Percentiles rank a stretch among this genome's conserved stretches.
Evolutionary conservation across 2,888 invertebrate species (phyloP).

Genomic region (Sesia apiformis): DNA sequence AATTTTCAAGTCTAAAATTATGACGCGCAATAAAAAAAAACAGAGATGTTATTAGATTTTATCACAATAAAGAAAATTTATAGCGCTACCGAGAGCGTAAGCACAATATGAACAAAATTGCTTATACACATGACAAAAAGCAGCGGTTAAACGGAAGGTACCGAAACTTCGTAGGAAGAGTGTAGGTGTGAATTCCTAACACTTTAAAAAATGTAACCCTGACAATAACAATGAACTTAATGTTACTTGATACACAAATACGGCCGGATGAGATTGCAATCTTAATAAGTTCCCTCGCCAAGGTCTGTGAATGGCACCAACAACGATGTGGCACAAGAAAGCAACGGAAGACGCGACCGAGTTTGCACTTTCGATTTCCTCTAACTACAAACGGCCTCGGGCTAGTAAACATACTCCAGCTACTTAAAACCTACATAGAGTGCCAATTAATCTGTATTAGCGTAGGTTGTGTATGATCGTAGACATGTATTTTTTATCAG

Average conservation of each 20-base stretch:
- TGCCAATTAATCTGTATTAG: constrained; percentile 10
- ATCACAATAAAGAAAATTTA: background rate
- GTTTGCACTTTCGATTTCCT: constrained; percentile 46
- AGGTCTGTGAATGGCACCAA: background rate
- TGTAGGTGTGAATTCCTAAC: too few species aligned
- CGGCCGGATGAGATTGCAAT: background rate
- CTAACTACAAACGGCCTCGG: constrained; percentile 11
- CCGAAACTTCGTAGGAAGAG: too few species aligned
- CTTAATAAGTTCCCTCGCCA: background rate
- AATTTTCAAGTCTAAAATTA: background rate
- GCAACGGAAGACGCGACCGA: constrained; percentile 28
- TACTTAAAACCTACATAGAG: constrained; percentile 15
- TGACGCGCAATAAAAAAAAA: constrained; percentile 4
- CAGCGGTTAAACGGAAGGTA: too few species aligned
- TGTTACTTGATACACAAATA: too few species aligned
- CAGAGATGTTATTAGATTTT: background rate
- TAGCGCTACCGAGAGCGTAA: too few species aligned
- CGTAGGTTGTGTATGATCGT: constrained; percentile 11
- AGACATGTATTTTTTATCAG: constrained; percentile 14
- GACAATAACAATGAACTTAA: too few species aligned
- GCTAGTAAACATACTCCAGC: constrained; percentile 3
- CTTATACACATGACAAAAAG: too few species aligned
- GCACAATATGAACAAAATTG: too few species aligned
- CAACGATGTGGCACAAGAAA: constrained; percentile 1
- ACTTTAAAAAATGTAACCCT: too few species aligned